A percentile compares a stretch with the other conserved stretches of the same genome.
phyloP scores from a whole-genome alignment of 2,113 vertebrate genomes.

The Aix galericulata region DNA sequence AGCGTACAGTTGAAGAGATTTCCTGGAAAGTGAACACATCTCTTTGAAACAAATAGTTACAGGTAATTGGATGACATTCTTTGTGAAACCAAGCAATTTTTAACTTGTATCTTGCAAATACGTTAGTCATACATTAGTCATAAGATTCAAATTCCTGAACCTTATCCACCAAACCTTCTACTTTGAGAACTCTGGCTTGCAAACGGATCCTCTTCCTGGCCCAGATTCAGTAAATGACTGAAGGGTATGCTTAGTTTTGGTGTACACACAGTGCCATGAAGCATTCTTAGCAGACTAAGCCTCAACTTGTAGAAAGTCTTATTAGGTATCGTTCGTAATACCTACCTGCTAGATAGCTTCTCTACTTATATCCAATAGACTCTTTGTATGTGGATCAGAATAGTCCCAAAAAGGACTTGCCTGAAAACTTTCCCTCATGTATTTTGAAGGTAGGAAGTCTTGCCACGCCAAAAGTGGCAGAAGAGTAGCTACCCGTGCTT shows the following conservation, averaged over 20 bases:
- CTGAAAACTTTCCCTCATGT: not conserved
- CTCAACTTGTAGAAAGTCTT: not conserved
- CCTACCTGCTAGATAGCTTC: not conserved
- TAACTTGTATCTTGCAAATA: not conserved
- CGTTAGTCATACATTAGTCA: not conserved
- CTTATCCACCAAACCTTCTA: not conserved
- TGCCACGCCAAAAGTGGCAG: not conserved
- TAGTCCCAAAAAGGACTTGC: not conserved
- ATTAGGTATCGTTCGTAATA: not conserved
- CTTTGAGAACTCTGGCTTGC: not conserved
- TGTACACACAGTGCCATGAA: not conserved
- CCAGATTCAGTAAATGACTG: not conserved
- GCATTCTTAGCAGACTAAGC: not conserved
- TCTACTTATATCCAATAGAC: not conserved
- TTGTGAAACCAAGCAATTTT: slow-evolving; percentile 14
- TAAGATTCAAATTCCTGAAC: not conserved
- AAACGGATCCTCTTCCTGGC: not conserved
- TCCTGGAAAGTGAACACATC: not conserved
- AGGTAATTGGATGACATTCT: not conserved
- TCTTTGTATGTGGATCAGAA: slow-evolving; percentile 9
- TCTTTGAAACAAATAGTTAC: not conserved
- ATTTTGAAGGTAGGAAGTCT: not conserved
- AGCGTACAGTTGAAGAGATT: not conserved
- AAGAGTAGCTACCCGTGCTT: not conserved
- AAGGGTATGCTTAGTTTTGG: not conserved